Evolutionary conservation across 2,888 invertebrate genomes (phyloP), one percentile per base, ranked within the genome.

Genomic region (Latrodectus hesperus): DNA sequence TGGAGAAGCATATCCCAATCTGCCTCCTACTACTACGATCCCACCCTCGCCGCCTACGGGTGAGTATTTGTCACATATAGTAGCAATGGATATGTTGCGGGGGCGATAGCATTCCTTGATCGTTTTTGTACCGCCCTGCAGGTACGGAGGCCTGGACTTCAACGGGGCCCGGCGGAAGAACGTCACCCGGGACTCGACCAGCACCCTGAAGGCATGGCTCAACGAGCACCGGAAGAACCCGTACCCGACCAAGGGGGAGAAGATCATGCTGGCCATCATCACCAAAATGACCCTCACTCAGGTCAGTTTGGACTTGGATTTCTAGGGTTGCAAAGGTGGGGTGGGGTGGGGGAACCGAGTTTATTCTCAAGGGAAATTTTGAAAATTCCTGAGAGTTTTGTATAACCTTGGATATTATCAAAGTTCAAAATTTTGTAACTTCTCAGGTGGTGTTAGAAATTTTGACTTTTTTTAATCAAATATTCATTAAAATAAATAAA

Each of bases 221-320:
- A 98, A 97, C 93, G 98, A 99, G 92, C 99, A 99, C 94, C 96
- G 98, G 93, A 99, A 99, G 94, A 99, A 99, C 93, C 99, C 99
- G 0, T 99, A 99, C 93, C 99, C 99, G 26, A 99, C 99, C 89
- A 99, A 99, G 93, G 99, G 98, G 73, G 99, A 99, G 93, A 99
- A 99, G 94, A 98, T 99, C 91, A 98, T 99, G 98, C 93, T 99
- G 92, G 99, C 99, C 89, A 98, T 99, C 92, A 97, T 99, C 92
- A 99, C 99, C 89, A 98, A 98, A 93, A 99, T 99, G 99, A 98
- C 98, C 85, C 94, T 99, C 89, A 99, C 99, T 65, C 98, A 98
- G 93, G 84, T 84, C 65, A 70, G 55, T 16, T n/a, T 17, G 22
- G 22, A 1, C 22, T 22, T 22, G 0, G 22, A 22, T 22, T 22